Evolutionary conservation across 2,797 vertebrate genomes (phyloP).

Genomic region (Hypotaenidia philippensis): DNA sequence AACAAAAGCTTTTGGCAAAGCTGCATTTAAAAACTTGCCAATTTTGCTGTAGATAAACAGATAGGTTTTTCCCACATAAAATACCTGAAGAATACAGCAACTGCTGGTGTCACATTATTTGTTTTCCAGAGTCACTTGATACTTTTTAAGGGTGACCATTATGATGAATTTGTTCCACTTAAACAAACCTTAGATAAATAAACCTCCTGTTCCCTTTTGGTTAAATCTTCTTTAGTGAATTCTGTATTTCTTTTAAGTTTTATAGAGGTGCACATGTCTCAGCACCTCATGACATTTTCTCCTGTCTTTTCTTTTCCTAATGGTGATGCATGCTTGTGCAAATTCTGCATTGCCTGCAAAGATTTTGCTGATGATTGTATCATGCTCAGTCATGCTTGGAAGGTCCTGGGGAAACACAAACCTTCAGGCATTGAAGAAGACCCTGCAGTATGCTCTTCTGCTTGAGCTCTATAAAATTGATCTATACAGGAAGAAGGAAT

Average conservation of each 20-base stretch:
- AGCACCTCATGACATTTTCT: not conserved
- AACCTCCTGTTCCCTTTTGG: not conserved
- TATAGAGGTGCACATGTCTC: not conserved
- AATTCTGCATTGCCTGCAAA: not conserved
- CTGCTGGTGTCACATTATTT: not conserved
- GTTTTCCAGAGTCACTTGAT: not conserved
- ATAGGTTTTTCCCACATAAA: not conserved
- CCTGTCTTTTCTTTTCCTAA: not conserved
- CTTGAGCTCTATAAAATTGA: not conserved
- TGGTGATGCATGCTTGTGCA: not conserved
- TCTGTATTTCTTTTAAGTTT: not conserved
- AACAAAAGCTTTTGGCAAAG: conserved; percentile 40
- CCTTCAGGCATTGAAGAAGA: not conserved
- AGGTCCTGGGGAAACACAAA: not conserved
- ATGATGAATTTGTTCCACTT: not conserved
- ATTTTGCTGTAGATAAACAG: not conserved
- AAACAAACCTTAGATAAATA: not conserved
- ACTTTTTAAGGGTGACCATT: not conserved
- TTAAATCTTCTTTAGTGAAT: not conserved
- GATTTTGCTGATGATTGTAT: not conserved
- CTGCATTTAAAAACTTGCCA: not conserved
- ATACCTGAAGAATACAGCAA: not conserved
- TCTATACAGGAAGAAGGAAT: not conserved
- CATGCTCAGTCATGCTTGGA: not conserved
- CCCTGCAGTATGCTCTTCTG: not conserved